Base-by-base conservation (phyloP, 2,888 invertebrate species). In the Eulithis testata region DNA sequence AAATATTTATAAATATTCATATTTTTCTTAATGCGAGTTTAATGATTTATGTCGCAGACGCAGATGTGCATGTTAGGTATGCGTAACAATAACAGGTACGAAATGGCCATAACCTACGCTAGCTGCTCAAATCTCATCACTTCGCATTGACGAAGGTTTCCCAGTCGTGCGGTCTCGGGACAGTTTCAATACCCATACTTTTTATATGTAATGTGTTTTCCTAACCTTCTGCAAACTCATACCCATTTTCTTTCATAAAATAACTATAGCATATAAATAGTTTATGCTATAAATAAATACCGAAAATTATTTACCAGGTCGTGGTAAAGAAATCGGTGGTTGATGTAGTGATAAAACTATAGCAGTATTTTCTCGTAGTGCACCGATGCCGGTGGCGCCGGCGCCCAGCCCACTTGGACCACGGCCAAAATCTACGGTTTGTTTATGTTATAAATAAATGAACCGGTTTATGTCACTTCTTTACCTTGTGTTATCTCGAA, bases 391-490 rank as follows among this genome's bases (percentile, higher is more conserved):
- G 80, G 78, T 83, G 83, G 88, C 88, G 90, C 89, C 89, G 88
- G 87, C 87, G 87, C 84, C 78, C 83, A 86, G 82, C 84, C 86
- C 84, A 85, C 80, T 91, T 93, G 92, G 92, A 86, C 60, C 69
- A 59, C 53, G 51, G 89, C 92, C 92, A 93, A 84, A 78, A 76
- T 79, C 80, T 78, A 83, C 81, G 83, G 85, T 90, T 91, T 91
- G 91, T 92, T 90, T 91, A 89, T 89, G 89, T 87, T 83, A 88
- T 87, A 89, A 87, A 88, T 87, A 89, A 87, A 65, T 67, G 56
- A 60, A 63, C 57, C 60, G 50, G 60, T 60, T 67, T 58, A 63
- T 65, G 63, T 63, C 65, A 65, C 60, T 60, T 65, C 65, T 65
- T 63, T 65, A 64, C 64, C 54, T 61, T 61, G 52, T 58, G 52